Conservation (phyloP, 2,797 vertebrate species). For the Siniperca undulata region DNA sequence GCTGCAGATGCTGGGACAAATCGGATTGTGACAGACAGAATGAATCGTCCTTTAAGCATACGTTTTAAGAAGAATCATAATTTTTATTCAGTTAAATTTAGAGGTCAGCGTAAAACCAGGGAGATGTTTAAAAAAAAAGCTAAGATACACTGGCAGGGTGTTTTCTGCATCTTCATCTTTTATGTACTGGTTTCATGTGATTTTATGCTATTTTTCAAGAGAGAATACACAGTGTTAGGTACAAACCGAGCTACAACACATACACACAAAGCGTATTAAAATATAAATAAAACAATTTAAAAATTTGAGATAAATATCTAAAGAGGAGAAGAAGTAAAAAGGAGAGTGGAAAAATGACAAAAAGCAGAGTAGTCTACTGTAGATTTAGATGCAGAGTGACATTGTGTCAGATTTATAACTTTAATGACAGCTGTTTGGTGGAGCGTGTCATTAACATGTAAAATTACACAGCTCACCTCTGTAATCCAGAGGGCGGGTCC, state of each 20-base stretch:
- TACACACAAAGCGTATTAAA: too few species aligned
- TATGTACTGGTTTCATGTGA: background rate
- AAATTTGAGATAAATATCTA: background rate
- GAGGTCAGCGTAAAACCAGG: constrained; percentile 14
- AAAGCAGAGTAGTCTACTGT: background rate
- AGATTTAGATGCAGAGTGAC: background rate
- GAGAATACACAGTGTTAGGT: background rate
- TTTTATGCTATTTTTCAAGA: too few species aligned
- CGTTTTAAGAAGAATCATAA: background rate
- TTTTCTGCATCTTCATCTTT: background rate
- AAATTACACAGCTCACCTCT: constrained; percentile 56
- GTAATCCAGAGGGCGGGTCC: constrained; percentile 43
- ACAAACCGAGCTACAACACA: background rate
- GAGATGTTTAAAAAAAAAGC: background rate
- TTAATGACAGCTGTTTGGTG: constrained; percentile 21
- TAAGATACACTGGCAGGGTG: background rate
- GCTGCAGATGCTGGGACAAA: constrained; percentile 7
- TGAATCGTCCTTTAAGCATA: background rate
- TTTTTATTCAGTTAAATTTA: constrained; percentile 2
- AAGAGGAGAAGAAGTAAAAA: background rate
- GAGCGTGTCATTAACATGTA: constrained; percentile 49
- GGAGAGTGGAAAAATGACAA: too few species aligned
- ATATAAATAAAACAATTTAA: background rate
- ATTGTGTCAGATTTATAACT: constrained; percentile 26
- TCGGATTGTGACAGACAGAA: background rate